Evolutionary conservation across 2,113 vertebrate species (phyloP).

Genomic region (Siniperca knerii): DNA sequence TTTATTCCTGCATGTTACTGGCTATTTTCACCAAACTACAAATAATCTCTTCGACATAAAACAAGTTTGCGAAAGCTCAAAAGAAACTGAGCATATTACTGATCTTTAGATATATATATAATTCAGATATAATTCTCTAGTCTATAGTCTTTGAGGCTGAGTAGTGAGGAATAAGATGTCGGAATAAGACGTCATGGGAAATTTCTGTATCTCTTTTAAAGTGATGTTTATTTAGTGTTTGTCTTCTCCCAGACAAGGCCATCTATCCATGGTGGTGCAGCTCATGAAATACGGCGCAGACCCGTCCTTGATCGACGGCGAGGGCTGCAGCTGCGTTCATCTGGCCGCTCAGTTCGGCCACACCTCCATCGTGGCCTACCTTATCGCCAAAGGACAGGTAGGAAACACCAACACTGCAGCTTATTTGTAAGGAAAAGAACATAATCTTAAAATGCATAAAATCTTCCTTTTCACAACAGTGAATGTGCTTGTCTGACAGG

Average conservation of each 20-base stretch:
- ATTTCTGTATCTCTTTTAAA: background rate
- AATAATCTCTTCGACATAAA: background rate
- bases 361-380: conserved; percentile 99
- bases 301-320: conserved; percentile 97
- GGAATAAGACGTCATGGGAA: background rate
- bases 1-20: background rate
- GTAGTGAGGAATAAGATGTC: background rate
- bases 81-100: background rate
- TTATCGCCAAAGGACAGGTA: conserved; percentile 99
- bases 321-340: conserved; percentile 98
- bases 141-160: background rate
- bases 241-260: conserved; percentile 89
- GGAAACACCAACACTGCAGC: background rate
- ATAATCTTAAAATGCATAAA: background rate
- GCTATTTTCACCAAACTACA: background rate
- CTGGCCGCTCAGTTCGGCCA: conserved; percentile 99
- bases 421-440: background rate
- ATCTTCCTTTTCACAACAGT: background rate
- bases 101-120: background rate
- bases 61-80: background rate
- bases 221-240: background rate
- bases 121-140: no score
- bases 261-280: conserved; percentile 99
- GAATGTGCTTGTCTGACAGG: background rate
- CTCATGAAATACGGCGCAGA: conserved; percentile 98